Evolutionary conservation across 1,140 invertebrate species (phyloP), one percentile per base, ranked within the genome.

Genomic region (Bicyclus anynana): DNA sequence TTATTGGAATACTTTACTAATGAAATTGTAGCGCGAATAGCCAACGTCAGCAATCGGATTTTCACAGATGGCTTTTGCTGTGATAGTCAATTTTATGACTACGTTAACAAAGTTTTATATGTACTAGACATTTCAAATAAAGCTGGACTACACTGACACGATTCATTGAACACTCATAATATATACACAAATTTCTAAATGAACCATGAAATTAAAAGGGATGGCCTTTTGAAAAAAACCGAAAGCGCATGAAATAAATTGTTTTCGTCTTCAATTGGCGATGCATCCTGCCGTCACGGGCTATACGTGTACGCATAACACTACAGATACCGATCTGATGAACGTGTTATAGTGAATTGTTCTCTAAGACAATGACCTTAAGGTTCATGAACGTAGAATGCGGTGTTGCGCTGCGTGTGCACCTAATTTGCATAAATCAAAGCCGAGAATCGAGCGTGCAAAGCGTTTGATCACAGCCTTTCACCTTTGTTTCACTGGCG

Each of bases 391-490:
- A 44, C 12, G 18, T 10, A 21, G 6, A 2, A 21, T n/a, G 29
- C 7, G 20, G 18, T 9, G 9, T 20, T 20, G 1, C n/a, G 20
- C 18, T 12, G 23, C 37, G 40, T 52, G 49, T 49, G 42, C 35
- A 58, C 48, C 62, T 65, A 72, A 75, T 73, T 72, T 72, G 59
- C 73, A 73, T 75, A 75, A 75, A 75, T 75, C 73, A 72, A 71
- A 67, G 50, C 59, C 29, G 63, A 67, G 46, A 46, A 49, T 57
- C 60, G 60, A 65, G 55, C 61, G 62, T 63, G 53, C 59, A 62
- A 53, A 62, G 61, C 56, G 52, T 48, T 58, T 58, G 55, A 51
- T 58, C 55, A 53, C 49, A 56, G 65, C 59, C 59, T 69, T 62
- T 54, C 65, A 62, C 59, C 62, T 67, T 50, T 57, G 55, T 51